Evolutionary conservation across 2,797 vertebrate species (phyloP).

Genomic region (Melopsittacus undulatus): DNA sequence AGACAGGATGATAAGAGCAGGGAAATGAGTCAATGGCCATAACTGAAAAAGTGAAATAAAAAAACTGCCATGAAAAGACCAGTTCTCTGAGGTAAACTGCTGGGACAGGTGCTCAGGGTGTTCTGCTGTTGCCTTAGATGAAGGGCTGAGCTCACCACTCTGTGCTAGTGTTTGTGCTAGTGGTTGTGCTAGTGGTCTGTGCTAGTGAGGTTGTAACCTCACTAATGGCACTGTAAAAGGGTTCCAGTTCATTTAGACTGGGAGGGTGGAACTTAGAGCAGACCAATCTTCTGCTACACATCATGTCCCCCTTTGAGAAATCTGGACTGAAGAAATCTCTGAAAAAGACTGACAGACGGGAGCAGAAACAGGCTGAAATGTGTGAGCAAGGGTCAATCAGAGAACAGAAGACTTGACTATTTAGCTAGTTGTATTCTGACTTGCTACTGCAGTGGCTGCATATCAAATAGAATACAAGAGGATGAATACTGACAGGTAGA

Average conservation of each 20-base stretch:
- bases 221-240: background rate
- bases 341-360: background rate
- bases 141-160: background rate
- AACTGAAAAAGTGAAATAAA: slow-evolving; percentile 36
- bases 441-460: background rate
- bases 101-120: background rate
- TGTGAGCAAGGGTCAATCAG: background rate
- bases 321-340: background rate
- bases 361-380: background rate
- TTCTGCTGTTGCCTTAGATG: background rate
- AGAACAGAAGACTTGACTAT: background rate
- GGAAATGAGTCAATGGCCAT: slow-evolving; percentile 19
- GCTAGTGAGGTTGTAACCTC: background rate
- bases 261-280: background rate
- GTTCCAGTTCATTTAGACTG: background rate
- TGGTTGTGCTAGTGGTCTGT: too few species aligned
- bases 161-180: background rate
- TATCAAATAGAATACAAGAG: background rate
- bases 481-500: background rate
- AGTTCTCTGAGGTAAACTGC: background rate
- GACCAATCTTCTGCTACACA: background rate
- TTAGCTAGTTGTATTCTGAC: background rate
- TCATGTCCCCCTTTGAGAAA: background rate
- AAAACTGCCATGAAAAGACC: background rate
- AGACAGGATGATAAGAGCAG: slow-evolving; percentile 24